A percentile compares a stretch with the other conserved stretches of the same genome.
phyloP scores from a whole-genome alignment of 2,113 vertebrate genomes.

The Eulemur macaco region DNA sequence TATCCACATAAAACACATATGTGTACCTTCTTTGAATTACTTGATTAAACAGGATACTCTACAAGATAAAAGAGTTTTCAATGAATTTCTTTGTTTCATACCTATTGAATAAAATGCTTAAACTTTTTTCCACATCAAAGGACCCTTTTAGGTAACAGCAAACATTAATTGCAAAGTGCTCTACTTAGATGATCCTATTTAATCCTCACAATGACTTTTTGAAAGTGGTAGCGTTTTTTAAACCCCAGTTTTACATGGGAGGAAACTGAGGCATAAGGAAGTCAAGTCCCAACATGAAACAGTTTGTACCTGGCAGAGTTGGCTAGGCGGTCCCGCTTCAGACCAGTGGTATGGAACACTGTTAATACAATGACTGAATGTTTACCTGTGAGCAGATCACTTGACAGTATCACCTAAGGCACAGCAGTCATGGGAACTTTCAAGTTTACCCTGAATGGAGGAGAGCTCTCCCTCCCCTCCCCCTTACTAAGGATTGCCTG shows the following conservation, averaged over 20 bases:
- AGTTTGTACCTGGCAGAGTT: neutral
- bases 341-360: neutral
- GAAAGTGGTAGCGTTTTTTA: neutral
- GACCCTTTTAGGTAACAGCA: neutral
- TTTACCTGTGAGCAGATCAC: neutral
- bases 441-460: neutral
- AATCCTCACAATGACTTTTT: neutral
- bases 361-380: neutral
- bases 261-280: neutral
- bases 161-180: neutral
- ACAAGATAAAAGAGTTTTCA: neutral
- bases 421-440: neutral
- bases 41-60: conserved; percentile 17
- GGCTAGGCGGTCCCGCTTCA: neutral
- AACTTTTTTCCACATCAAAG: neutral
- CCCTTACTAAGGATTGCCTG: neutral
- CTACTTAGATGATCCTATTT: neutral
- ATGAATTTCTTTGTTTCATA: neutral
- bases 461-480: neutral
- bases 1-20: neutral
- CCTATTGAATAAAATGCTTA: conserved; percentile 13
- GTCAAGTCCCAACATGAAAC: neutral
- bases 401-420: neutral
- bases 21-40: neutral
- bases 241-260: neutral